Conservation (phyloP, 2,113 vertebrate species). For the Paralichthys olivaceus region DNA sequence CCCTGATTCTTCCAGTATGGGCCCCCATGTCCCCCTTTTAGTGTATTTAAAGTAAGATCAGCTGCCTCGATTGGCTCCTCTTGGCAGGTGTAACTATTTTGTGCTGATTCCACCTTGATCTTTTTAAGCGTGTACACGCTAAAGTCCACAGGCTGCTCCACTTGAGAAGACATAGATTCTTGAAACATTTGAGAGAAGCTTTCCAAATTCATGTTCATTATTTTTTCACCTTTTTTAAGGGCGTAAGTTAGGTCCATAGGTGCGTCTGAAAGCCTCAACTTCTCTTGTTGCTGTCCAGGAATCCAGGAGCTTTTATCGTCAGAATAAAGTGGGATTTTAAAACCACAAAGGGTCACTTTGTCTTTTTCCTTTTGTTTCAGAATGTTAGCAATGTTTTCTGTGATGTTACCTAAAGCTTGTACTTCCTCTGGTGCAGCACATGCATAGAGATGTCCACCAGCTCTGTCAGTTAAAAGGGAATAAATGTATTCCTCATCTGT, state of each 20-base stretch:
- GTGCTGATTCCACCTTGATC: conserved; percentile 82
- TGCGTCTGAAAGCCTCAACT: conserved; percentile 70
- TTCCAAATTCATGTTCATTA: conserved; percentile 92
- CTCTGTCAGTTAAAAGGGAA: conserved; percentile 91
- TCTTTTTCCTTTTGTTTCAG: conserved; percentile 80
- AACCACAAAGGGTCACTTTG: conserved; percentile 88
- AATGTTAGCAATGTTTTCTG: conserved; percentile 78
- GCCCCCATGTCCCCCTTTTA: conserved; percentile 65
- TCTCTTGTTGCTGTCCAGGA: conserved; percentile 78
- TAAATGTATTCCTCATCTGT: conserved; percentile 91
- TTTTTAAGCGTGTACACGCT: conserved; percentile 88
- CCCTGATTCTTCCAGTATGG: conserved; percentile 80
- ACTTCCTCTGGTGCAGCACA: conserved; percentile 84
- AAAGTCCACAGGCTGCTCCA: conserved; percentile 90
- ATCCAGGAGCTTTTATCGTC: conserved; percentile 83
- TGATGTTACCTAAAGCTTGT: conserved; percentile 80
- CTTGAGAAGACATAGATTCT: conserved; percentile 85
- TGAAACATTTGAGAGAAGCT: conserved; percentile 91
- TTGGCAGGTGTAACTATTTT: conserved; percentile 63
- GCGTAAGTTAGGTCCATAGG: conserved; percentile 90
- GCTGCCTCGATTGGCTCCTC: conserved; percentile 76
- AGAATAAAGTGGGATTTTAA: conserved; percentile 87
- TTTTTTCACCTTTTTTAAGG: conserved; percentile 86
- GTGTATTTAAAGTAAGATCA: conserved; percentile 83
- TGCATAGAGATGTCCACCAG: conserved; percentile 89